phyloP scores from a whole-genome alignment of 2,113 vertebrate genomes.

The Miniopterus natalensis region DNA sequence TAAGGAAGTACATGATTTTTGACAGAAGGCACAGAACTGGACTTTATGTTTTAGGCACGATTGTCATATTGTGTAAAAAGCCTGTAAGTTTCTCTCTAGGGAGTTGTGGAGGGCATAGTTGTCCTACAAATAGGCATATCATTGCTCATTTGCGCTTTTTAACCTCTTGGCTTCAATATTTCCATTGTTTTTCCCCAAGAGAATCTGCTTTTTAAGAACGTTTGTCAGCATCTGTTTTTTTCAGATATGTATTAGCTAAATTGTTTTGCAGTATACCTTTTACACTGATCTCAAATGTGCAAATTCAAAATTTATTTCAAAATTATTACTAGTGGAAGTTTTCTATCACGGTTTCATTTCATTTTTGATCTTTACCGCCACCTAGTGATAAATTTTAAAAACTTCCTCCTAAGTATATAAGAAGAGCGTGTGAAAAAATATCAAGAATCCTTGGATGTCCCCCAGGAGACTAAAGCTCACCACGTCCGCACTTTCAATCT shows the following conservation, averaged over 20 bases:
- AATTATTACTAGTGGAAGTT: neutral
- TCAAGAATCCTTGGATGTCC: neutral
- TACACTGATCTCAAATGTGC: neutral
- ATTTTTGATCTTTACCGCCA: conserved; percentile 67
- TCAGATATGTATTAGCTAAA: neutral
- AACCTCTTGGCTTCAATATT: neutral
- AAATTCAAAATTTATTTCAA: neutral
- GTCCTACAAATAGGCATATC: neutral
- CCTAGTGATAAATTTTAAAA: conserved; percentile 63
- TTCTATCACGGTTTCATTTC: neutral
- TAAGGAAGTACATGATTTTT: neutral
- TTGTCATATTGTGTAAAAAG: neutral
- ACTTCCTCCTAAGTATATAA: neutral
- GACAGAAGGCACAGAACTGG: neutral
- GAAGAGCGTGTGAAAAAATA: neutral
- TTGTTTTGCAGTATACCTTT: neutral
- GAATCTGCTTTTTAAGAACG: neutral
- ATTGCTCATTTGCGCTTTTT: neutral
- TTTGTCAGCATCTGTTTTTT: neutral
- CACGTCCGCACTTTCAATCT: neutral
- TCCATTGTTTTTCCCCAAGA: neutral
- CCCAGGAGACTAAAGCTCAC: neutral
- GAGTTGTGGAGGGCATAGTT: neutral
- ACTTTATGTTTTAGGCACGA: neutral
- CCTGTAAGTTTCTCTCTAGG: neutral